A percentile compares a stretch with the other conserved stretches of the same genome.
These are phyloP conservation scores for Diploptera punctata DNA, from an alignment of 2,888 invertebrate genomes.

Conservation along the genomic window DNA sequence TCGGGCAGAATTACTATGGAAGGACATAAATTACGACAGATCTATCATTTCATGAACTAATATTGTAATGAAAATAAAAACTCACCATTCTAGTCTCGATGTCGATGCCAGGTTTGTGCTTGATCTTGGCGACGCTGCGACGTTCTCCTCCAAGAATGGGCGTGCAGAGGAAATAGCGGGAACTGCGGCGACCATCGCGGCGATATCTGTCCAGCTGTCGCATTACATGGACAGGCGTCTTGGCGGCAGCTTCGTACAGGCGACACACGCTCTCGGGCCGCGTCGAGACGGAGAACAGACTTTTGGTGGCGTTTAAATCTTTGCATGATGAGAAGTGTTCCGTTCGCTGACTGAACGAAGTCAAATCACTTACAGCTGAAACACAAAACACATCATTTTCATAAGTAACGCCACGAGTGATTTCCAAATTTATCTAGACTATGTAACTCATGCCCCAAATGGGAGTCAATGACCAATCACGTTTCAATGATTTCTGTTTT, in stretches of 20 bases:
- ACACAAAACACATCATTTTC: no score
- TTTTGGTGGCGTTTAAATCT: conserved; percentile 61
- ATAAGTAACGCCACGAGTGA: no score
- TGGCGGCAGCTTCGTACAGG: conserved; percentile 80
- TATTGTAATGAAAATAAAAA: no score
- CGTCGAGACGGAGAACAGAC: conserved; percentile 76
- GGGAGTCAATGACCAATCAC: no score
- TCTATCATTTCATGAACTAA: no score
- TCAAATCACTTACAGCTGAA: conserved; percentile 92
- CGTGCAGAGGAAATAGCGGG: conserved; percentile 79
- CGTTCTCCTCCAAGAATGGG: conserved; percentile 70
- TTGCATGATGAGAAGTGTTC: conserved; percentile 77
- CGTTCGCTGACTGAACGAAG: conserved; percentile 81
- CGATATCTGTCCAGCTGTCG: conserved; percentile 71
- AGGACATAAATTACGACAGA: no score
- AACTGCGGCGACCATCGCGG: conserved; percentile 66
- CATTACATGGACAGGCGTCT: conserved; percentile 66
- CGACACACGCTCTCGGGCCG: conserved; percentile 77
- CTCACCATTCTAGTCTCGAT: conserved; percentile 90
- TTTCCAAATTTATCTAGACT: no score
- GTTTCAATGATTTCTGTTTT: no score
- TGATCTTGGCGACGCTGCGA: conserved; percentile 61
- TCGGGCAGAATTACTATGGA: no score
- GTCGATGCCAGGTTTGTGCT: conserved; percentile 39
- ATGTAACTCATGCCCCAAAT: no score